These are phyloP conservation scores for Halictus quadricinctus DNA, from an alignment of 2,888 invertebrate genomes.

Conservation along the genomic window DNA sequence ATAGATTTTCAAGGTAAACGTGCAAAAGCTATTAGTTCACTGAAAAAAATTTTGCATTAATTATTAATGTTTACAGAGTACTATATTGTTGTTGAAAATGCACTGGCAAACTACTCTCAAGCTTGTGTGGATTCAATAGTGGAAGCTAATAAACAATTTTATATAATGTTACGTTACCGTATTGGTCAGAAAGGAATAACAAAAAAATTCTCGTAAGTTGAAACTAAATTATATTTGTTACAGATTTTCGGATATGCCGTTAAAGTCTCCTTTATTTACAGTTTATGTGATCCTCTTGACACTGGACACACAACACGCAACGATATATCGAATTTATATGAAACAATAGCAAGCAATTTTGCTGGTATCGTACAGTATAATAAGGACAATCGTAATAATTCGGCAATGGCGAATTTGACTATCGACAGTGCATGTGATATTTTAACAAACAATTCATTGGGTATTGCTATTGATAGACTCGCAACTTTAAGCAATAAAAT, in stretches of 20 bases:
- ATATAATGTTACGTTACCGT: conserved; percentile 85
- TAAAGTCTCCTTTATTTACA: conserved; percentile 77
- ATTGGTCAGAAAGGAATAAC: conserved; percentile 87
- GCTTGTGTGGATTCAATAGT: conserved; percentile 88
- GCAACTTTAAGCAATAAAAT: conserved; percentile 89
- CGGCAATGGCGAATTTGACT: conserved; percentile 87
- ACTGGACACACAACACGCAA: conserved; percentile 84
- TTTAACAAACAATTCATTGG: conserved; percentile 86
- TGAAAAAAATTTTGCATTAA: conserved; percentile 5
- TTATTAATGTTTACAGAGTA: conserved; percentile 86
- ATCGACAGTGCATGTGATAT: conserved; percentile 92
- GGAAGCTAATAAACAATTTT: conserved; percentile 87
- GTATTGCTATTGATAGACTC: conserved; percentile 87
- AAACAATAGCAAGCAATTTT: conserved; percentile 92
- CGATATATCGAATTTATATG: conserved; percentile 92
- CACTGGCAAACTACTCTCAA: conserved; percentile 87
- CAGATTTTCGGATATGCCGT: background rate
- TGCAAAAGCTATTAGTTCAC: background rate
- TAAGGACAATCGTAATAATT: conserved; percentile 91
- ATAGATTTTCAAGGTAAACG: conserved; percentile 91
- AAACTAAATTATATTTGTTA: background rate
- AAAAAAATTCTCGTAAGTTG: conserved; percentile 87
- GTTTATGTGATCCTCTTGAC: conserved; percentile 90
- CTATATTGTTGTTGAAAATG: conserved; percentile 90
- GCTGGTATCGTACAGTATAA: conserved; percentile 97